phyloP scores from a whole-genome alignment of 2,797 vertebrate genomes.

The Natrix natrix region DNA sequence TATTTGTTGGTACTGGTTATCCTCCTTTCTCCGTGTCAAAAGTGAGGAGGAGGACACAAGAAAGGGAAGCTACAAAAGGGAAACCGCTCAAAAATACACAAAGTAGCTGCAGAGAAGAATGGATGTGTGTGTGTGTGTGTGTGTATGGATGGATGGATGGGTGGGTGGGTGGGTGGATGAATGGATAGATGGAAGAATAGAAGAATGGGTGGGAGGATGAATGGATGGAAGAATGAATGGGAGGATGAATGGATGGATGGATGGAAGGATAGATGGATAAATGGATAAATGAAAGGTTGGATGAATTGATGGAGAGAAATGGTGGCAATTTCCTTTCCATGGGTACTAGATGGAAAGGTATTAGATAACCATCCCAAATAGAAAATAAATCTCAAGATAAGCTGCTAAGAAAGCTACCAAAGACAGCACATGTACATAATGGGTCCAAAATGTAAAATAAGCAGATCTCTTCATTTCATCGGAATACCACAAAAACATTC shows the following conservation, averaged over 20 bases:
- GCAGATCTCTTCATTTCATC: neutral
- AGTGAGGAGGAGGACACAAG: neutral
- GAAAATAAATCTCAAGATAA: neutral
- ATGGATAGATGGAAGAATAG: neutral
- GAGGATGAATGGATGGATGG: too few species aligned
- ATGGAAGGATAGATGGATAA: too few species aligned
- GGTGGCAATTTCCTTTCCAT: neutral
- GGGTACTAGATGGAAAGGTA: too few species aligned
- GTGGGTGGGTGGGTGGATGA: neutral
- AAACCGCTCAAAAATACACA: neutral
- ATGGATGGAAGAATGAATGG: too few species aligned
- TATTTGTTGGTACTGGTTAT: neutral
- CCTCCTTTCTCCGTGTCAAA: neutral
- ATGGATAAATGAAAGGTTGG: too few species aligned
- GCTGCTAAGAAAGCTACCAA: neutral
- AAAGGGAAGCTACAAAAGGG: neutral
- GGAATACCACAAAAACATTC: neutral
- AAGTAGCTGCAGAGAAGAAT: neutral
- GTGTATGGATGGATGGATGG: rapidly evolving
- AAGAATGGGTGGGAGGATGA: neutral
- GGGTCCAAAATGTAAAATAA: neutral
- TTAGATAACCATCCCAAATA: neutral
- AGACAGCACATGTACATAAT: neutral
- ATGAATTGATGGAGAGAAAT: neutral
- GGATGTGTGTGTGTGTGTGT: neutral